Evolutionary conservation across 2,797 vertebrate species (phyloP).

Genomic region (Valencia hispanica): DNA sequence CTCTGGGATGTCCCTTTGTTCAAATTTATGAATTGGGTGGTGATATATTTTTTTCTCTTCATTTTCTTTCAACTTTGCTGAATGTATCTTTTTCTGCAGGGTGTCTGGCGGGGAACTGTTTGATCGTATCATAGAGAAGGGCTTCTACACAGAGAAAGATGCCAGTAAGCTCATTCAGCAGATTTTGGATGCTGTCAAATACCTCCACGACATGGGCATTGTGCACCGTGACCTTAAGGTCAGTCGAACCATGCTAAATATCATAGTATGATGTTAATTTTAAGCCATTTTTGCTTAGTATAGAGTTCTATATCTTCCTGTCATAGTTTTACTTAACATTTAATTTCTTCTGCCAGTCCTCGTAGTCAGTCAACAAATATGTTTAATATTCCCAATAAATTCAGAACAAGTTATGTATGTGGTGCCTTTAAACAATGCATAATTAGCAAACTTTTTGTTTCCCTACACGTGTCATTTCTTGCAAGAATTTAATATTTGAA

Average conservation of each 20-base stretch:
- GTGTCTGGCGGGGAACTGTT: slow-evolving; percentile 97
- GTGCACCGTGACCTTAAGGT: slow-evolving; percentile 98
- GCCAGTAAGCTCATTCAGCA: slow-evolving; percentile 96
- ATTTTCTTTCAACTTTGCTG: not conserved
- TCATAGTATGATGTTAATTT: not conserved
- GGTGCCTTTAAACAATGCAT: not conserved
- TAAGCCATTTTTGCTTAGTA: not conserved
- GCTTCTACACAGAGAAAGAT: slow-evolving; percentile 97
- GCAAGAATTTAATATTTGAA: not conserved
- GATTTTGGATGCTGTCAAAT: slow-evolving; percentile 95
- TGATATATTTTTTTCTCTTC: not conserved
- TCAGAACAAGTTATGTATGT: not conserved
- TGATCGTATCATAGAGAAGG: slow-evolving; percentile 97
- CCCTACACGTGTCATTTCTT: not conserved
- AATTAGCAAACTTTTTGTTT: not conserved
- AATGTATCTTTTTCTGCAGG: slow-evolving; percentile 66
- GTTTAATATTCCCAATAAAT: not conserved
- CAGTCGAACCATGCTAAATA: slow-evolving; percentile 23
- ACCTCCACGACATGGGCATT: slow-evolving; percentile 95
- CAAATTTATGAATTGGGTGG: not conserved
- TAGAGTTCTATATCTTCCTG: not conserved
- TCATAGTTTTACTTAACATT: not conserved
- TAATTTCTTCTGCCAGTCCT: not conserved
- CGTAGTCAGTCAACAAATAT: not conserved
- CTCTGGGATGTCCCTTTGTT: not conserved